Evolutionary conservation across 1,140 invertebrate genomes (phyloP).

Genomic region (Heterodera schachtii): DNA sequence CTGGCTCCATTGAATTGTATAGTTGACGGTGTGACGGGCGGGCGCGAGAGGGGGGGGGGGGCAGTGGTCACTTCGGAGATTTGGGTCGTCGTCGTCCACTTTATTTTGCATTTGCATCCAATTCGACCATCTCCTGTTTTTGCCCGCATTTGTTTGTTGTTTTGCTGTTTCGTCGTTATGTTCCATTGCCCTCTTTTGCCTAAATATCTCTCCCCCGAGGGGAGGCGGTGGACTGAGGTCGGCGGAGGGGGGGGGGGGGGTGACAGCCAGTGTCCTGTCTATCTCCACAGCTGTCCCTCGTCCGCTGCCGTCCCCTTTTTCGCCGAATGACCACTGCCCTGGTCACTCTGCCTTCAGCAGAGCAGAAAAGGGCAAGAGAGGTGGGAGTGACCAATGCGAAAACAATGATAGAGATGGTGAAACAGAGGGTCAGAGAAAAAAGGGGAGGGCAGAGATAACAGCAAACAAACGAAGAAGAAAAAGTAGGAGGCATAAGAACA

Average conservation of each 20-base stretch:
- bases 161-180: conserved; percentile 14
- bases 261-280: conserved; percentile 31
- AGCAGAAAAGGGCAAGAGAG: conserved; percentile 8
- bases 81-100: conserved; percentile 11
- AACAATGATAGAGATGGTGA: conserved; percentile 20
- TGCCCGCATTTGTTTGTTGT: neutral
- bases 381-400: conserved; percentile 11
- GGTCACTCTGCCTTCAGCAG: neutral
- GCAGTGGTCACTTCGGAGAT: neutral
- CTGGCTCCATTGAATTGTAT: neutral
- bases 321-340: conserved; percentile 23
- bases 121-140: conserved; percentile 14
- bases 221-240: too few species aligned
- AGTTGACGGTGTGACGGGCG: neutral
- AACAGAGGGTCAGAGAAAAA: neutral
- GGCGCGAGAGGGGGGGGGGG: neutral
- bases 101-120: conserved; percentile 16
- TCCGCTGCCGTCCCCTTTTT: neutral
- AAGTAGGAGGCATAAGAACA: neutral
- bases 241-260: neutral
- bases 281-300: conserved; percentile 7
- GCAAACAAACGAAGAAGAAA: neutral
- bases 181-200: conserved; percentile 23
- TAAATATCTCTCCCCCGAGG: conserved; percentile 6
- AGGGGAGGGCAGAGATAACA: neutral